Percentiles rank a stretch among this genome's conserved stretches.
phyloP scores from a whole-genome alignment of 2,888 invertebrate genomes.

The Scelioninae gen. 2 region DNA sequence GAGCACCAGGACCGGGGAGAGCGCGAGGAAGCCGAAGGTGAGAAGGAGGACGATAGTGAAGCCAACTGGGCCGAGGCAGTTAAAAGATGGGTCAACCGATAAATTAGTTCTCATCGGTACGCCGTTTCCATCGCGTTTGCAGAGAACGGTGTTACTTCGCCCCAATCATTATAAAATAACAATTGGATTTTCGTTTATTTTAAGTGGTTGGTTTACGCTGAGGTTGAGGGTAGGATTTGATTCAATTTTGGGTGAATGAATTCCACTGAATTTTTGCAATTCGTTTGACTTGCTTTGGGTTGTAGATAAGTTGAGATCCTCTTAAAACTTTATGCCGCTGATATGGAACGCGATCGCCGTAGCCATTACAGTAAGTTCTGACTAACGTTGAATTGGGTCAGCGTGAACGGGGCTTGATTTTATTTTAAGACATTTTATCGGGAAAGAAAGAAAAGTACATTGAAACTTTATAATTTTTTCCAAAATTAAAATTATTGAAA shows the following conservation, averaged over 20 bases:
- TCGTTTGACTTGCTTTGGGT: not conserved
- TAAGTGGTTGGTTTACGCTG: constrained; percentile 2
- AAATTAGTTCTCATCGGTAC: constrained; percentile 65
- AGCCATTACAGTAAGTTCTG: too few species aligned
- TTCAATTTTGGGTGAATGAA: not conserved
- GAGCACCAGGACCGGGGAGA: constrained; percentile 69
- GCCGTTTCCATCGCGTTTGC: constrained; percentile 6
- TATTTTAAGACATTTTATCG: too few species aligned
- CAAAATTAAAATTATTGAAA: too few species aligned
- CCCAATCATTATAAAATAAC: not conserved
- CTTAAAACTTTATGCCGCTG: too few species aligned
- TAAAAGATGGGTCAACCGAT: constrained; percentile 82
- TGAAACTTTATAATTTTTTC: too few species aligned
- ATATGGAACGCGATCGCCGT: too few species aligned
- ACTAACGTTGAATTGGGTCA: too few species aligned
- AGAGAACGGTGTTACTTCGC: constrained; percentile 31
- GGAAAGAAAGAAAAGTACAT: too few species aligned
- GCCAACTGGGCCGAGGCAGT: constrained; percentile 81
- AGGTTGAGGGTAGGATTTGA: not conserved
- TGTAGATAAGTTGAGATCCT: too few species aligned
- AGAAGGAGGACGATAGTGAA: constrained; percentile 72
- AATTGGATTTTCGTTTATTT: constrained; percentile 21
- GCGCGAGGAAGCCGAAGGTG: constrained; percentile 77
- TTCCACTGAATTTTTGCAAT: not conserved
- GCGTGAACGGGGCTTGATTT: too few species aligned